Percentiles rank a stretch among this genome's conserved stretches.
phyloP scores from a whole-genome alignment of 2,888 invertebrate genomes.

The Notodonta ziczac region DNA sequence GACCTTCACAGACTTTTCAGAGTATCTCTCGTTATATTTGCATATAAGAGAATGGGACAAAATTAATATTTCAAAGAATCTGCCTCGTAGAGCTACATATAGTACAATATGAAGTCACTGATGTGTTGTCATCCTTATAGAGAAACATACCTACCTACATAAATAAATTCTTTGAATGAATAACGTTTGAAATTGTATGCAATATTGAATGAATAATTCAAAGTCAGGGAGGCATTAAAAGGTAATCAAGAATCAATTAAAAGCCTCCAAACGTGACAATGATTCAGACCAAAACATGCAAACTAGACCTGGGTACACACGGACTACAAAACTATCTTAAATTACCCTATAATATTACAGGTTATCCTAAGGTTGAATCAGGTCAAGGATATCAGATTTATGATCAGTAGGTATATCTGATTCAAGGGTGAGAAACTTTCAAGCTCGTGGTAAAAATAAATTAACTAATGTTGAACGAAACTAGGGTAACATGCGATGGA shows the following conservation, averaged over 20 bases:
- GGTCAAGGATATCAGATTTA: too few species aligned
- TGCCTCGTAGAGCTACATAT: too few species aligned
- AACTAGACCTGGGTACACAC: background rate
- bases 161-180: background rate
- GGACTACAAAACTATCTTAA: background rate
- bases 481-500: too few species aligned
- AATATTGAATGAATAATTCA: background rate
- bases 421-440: background rate
- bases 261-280: background rate
- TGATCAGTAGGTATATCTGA: too few species aligned
- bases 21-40: too few species aligned
- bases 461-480: too few species aligned
- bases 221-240: background rate
- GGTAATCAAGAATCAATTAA: conserved; percentile 1
- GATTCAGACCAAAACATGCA: background rate
- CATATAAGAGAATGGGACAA: too few species aligned
- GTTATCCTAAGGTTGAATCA: background rate
- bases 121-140: too few species aligned
- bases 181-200: conserved; percentile 1
- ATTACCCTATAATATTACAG: background rate
- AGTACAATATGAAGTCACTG: too few species aligned
- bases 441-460: background rate
- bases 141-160: background rate
- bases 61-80: too few species aligned
- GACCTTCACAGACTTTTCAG: too few species aligned